These are phyloP conservation scores for Cryptus armator DNA, from an alignment of 2,888 invertebrate genomes.

Conservation along the genomic window DNA sequence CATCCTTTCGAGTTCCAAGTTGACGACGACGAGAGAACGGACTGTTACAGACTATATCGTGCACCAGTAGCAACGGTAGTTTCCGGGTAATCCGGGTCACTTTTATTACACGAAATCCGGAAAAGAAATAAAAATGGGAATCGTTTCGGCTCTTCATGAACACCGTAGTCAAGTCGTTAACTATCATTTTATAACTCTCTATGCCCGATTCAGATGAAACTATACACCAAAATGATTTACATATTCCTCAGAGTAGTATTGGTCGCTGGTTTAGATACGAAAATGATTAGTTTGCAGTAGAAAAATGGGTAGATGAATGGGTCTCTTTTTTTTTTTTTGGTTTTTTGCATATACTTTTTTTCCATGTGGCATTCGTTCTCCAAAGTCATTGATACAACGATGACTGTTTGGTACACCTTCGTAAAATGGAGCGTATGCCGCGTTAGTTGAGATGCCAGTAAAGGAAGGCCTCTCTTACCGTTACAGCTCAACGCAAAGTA, in stretches of 20 bases:
- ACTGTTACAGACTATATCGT: conserved; percentile 11
- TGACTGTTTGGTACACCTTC: not conserved
- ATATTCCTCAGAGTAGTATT: not conserved
- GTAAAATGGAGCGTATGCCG: conserved; percentile 16
- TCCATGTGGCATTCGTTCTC: no score
- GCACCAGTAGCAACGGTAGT: not conserved
- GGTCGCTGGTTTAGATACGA: not conserved
- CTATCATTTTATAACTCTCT: not conserved
- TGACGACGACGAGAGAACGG: conserved; percentile 26
- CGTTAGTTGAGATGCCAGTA: conserved; percentile 32
- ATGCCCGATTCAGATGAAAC: not conserved
- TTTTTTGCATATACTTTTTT: no score
- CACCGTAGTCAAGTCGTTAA: not conserved
- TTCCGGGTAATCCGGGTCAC: not conserved
- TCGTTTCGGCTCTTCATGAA: not conserved
- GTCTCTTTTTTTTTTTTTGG: not conserved
- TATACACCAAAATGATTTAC: not conserved
- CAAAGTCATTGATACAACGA: no score
- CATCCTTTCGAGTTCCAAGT: not conserved
- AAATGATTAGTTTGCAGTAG: not conserved
- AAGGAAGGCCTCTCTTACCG: conserved; percentile 26
- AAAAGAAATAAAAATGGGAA: not conserved
- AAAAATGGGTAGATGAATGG: not conserved
- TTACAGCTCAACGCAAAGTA: conserved; percentile 55
- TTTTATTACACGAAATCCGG: not conserved